Evolutionary conservation across 2,113 vertebrate genomes (phyloP).

Genomic region (Bufo gargarizans): DNA sequence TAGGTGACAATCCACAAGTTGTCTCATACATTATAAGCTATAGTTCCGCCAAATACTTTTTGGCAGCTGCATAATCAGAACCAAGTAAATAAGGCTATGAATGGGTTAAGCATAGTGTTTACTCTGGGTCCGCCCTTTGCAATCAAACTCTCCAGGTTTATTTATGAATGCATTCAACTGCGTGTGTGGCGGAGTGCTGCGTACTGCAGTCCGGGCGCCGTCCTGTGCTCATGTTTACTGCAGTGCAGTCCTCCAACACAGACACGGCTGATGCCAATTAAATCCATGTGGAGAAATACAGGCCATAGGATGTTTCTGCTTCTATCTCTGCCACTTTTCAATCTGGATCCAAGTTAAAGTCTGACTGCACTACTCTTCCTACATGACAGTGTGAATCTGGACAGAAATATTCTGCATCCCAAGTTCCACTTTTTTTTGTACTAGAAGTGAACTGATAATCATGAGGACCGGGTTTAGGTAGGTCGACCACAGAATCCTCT

Average conservation of each 20-base stretch:
- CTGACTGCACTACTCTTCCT: neutral
- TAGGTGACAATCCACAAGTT: neutral
- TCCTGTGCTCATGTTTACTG: slow-evolving; percentile 24
- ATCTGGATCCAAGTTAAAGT: neutral
- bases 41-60: too few species aligned
- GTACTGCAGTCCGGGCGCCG: slow-evolving; percentile 30
- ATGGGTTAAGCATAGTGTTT: slow-evolving; percentile 21
- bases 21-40: neutral
- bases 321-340: neutral
- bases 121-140: neutral
- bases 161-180: slow-evolving; percentile 21
- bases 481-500: too few species aligned
- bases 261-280: slow-evolving; percentile 41
- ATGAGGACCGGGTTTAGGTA: neutral
- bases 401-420: neutral
- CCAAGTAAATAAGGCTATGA: neutral
- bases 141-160: slow-evolving; percentile 21
- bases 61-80: neutral
- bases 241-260: slow-evolving; percentile 30
- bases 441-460: neutral
- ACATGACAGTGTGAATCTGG: neutral
- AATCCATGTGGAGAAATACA: neutral
- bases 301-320: neutral
- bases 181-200: slow-evolving; percentile 1
- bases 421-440: too few species aligned